Percentiles rank a stretch among this genome's conserved stretches.
These are phyloP conservation scores for Ceratitis capitata DNA, from an alignment of 1,140 invertebrate species.

Conservation along the genomic window DNA sequence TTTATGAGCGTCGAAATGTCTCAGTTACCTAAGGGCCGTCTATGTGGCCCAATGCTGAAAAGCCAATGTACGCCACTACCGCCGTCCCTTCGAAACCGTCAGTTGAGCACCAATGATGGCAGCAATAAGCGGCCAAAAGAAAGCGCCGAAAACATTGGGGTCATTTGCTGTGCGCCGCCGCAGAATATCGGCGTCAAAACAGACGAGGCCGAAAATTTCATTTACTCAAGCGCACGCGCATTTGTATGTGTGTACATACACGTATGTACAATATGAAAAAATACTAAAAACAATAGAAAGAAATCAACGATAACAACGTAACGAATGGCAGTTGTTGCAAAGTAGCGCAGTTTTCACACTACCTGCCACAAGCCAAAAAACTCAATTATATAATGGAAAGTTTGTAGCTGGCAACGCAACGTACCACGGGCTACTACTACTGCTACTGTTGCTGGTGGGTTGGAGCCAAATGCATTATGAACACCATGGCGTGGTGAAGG, in stretches of 20 bases:
- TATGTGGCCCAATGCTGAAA: background rate
- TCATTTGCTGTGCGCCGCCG: background rate
- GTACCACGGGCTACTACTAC: background rate
- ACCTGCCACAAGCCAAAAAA: background rate
- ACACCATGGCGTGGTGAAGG: constrained; percentile 2
- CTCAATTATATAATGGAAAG: constrained; percentile 24
- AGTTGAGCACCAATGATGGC: background rate
- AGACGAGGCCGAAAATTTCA: background rate
- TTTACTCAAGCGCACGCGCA: background rate
- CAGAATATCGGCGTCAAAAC: background rate
- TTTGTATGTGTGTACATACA: background rate
- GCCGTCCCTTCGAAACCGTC: background rate
- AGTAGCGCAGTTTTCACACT: background rate
- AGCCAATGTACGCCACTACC: background rate
- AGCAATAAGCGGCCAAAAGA: background rate
- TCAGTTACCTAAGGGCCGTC: background rate
- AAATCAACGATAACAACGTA: background rate
- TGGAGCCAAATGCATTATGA: background rate
- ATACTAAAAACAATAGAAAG: background rate
- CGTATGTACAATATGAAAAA: background rate
- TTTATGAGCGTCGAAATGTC: background rate
- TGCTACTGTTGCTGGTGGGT: background rate
- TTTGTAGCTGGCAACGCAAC: background rate
- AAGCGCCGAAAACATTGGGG: background rate
- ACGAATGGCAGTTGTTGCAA: background rate